A percentile compares a stretch with the other conserved stretches of the same genome.
Conservation (phyloP, 2,113 vertebrate species). For the Perccottus glenii region DNA sequence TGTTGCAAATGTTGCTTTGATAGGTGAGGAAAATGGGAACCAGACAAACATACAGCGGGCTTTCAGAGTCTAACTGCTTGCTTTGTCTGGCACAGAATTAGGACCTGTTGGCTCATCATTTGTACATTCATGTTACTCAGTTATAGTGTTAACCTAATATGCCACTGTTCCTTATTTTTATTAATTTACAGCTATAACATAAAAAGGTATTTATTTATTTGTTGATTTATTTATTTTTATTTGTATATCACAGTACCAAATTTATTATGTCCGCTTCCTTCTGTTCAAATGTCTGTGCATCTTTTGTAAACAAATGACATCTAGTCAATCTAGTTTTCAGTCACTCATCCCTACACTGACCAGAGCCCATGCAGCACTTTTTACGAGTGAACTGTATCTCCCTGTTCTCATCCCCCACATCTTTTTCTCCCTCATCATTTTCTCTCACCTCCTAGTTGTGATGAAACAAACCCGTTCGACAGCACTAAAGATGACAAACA, state of each 20-base stretch:
- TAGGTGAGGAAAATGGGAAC: constrained; percentile 68
- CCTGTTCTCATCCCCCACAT: constrained; percentile 35
- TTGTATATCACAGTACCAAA: too few relatives aligned
- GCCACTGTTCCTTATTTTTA: too few relatives aligned
- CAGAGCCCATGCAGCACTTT: constrained; percentile 15
- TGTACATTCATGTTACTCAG: too few relatives aligned
- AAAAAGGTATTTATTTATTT: too few relatives aligned
- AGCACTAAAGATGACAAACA: constrained; percentile 64
- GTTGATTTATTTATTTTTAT: too few relatives aligned
- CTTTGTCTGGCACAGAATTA: constrained; percentile 56
- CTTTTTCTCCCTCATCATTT: constrained; percentile 46
- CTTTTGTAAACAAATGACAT: too few relatives aligned
- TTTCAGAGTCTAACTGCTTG: constrained; percentile 37
- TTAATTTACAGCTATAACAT: too few relatives aligned
- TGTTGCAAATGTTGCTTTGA: constrained; percentile 54
- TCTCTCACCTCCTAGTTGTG: constrained; percentile 60
- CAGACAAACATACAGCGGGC: constrained; percentile 53
- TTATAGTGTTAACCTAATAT: too few relatives aligned
- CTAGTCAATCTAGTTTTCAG: neutral
- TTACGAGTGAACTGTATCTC: constrained; percentile 25
- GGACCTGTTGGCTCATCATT: too few relatives aligned
- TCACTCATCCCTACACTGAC: neutral
- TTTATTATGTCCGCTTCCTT: neutral
- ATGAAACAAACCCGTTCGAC: constrained; percentile 47
- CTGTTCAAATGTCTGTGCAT: too few relatives aligned